These are phyloP conservation scores for Zingel zingel DNA, from an alignment of 2,113 vertebrate species.

Conservation along the genomic window DNA sequence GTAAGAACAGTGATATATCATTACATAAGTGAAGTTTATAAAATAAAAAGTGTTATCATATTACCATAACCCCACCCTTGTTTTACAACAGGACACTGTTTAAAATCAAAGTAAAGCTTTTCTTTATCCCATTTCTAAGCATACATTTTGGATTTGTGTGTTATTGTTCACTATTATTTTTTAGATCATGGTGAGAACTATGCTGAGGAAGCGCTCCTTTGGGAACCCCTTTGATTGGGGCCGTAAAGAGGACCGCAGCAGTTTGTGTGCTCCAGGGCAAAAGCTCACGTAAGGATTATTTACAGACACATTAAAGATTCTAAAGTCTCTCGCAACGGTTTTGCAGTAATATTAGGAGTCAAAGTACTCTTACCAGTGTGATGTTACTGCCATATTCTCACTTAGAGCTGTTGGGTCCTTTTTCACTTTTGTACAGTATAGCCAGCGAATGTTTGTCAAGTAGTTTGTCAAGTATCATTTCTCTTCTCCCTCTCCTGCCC, in stretches of 20 bases:
- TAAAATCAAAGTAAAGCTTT: background rate
- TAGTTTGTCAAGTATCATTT: constrained; percentile 41
- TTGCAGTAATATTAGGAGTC: background rate
- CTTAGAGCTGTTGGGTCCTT: background rate
- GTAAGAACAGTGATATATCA: background rate
- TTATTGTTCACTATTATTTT: background rate
- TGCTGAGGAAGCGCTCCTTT: constrained; percentile 98
- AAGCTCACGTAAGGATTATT: constrained; percentile 87
- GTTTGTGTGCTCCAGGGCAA: constrained; percentile 84
- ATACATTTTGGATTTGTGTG: background rate
- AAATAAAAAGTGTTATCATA: background rate
- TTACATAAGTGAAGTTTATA: background rate
- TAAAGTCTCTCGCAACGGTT: background rate
- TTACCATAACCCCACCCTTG: background rate
- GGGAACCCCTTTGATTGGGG: constrained; percentile 96
- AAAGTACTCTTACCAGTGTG: background rate
- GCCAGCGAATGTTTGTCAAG: constrained; percentile 1
- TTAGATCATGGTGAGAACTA: constrained; percentile 97
- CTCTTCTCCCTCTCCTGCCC: constrained; percentile 77
- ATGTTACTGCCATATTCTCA: background rate
- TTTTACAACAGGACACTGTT: background rate
- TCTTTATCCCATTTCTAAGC: background rate
- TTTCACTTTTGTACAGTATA: background rate
- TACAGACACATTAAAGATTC: background rate
- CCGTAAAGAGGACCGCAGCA: constrained; percentile 89